Percentiles rank a stretch among this genome's conserved stretches.
phyloP scores from a whole-genome alignment of 2,113 vertebrate genomes.

The Pycnonotus jocosus region DNA sequence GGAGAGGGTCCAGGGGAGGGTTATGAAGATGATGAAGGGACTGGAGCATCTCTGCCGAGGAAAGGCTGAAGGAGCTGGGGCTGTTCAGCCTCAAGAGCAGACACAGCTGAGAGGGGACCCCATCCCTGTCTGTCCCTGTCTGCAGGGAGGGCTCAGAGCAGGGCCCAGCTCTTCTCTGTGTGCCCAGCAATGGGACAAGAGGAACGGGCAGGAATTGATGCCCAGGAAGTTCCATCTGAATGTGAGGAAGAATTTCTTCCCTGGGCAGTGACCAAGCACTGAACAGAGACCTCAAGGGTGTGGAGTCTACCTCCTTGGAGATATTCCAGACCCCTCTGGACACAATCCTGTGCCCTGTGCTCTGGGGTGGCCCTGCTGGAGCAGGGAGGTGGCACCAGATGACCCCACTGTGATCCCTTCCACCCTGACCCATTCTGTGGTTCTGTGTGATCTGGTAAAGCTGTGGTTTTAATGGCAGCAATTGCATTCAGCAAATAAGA shows the following conservation, averaged over 20 bases:
- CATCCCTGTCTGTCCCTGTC: accelerated
- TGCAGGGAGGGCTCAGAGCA: background rate
- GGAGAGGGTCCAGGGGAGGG: background rate
- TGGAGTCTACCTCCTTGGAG: background rate
- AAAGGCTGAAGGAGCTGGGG: background rate
- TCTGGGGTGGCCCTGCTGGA: background rate
- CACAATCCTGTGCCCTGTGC: background rate
- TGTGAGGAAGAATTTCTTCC: background rate
- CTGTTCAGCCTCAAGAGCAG: accelerated
- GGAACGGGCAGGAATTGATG: accelerated
- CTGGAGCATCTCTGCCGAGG: background rate
- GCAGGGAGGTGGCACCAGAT: background rate
- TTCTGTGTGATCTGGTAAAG: background rate
- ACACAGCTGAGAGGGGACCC: accelerated
- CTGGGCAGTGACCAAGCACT: accelerated
- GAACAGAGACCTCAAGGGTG: too few relatives aligned
- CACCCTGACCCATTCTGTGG: background rate
- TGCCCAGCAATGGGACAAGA: background rate
- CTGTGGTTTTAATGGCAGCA: background rate
- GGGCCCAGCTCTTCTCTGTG: accelerated
- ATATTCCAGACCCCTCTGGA: accelerated
- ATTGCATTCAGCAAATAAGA: background rate
- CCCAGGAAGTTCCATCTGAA: background rate
- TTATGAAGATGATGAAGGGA: background rate
- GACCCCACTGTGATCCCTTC: background rate